Percentiles rank a stretch among this genome's conserved stretches.
These are phyloP conservation scores for Rhipidura dahli DNA, from an alignment of 2,113 vertebrate genomes.

Conservation along the genomic window DNA sequence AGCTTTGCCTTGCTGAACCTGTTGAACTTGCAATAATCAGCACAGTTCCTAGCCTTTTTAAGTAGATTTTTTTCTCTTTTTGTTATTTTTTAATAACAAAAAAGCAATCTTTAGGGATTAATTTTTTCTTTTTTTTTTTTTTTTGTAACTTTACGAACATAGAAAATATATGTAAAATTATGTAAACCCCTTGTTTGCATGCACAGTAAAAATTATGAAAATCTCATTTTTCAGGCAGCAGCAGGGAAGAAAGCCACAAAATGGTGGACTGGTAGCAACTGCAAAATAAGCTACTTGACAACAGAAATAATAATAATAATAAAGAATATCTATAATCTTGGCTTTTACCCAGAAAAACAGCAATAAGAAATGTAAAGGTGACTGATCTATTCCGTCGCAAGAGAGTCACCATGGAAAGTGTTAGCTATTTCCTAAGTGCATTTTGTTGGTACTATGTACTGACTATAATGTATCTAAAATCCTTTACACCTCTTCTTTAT, in stretches of 20 bases:
- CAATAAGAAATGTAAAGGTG: neutral
- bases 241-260: neutral
- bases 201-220: neutral
- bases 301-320: neutral
- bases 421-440: neutral
- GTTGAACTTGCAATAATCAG: neutral
- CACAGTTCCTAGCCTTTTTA: neutral
- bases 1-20: neutral
- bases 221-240: neutral
- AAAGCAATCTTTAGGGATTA: neutral
- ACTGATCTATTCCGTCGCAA: neutral
- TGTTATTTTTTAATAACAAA: neutral
- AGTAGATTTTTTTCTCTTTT: neutral
- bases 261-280: neutral
- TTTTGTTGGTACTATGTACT: neutral
- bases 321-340: neutral
- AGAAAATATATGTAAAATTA: neutral
- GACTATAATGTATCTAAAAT: neutral
- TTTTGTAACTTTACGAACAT: neutral
- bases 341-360: neutral
- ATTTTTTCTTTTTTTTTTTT: neutral
- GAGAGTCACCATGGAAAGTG: neutral
- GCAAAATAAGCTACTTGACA: neutral
- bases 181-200: neutral
- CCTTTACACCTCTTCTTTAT: neutral